These are phyloP conservation scores for Grallaria varia DNA, from an alignment of 2,113 vertebrate genomes.

Conservation along the genomic window DNA sequence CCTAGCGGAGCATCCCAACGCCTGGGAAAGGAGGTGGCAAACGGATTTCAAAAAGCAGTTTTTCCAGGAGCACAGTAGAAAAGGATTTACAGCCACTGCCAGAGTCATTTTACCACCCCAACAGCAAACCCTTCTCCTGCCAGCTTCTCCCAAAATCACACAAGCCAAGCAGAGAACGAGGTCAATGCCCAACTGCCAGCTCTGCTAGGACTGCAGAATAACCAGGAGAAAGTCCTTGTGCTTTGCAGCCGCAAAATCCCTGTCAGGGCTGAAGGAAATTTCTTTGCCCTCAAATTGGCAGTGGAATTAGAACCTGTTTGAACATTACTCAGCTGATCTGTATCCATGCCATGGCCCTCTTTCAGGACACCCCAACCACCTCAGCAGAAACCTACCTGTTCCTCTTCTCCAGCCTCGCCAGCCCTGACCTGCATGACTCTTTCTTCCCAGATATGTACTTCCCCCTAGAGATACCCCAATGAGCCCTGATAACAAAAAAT, in stretches of 20 bases:
- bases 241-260: background rate
- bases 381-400: background rate
- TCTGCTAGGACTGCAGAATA: background rate
- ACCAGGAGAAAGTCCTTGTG: background rate
- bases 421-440: too few relatives aligned
- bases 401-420: background rate
- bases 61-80: background rate
- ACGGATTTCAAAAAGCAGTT: background rate
- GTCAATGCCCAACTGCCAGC: rapidly evolving
- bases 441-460: background rate
- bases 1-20: rapidly evolving
- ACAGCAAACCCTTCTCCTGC: background rate
- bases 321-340: background rate
- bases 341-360: rapidly evolving
- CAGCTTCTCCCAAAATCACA: background rate
- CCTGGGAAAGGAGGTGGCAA: background rate
- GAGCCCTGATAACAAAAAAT: background rate
- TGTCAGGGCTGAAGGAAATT: background rate
- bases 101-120: background rate
- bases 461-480: rapidly evolving
- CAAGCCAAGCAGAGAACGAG: background rate
- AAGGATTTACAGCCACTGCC: background rate
- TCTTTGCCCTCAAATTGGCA: background rate
- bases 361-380: background rate
- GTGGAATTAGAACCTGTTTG: background rate